Percentiles rank a stretch among this genome's conserved stretches.
phyloP scores from a whole-genome alignment of 2,113 vertebrate genomes.

The Trichechus manatus region DNA sequence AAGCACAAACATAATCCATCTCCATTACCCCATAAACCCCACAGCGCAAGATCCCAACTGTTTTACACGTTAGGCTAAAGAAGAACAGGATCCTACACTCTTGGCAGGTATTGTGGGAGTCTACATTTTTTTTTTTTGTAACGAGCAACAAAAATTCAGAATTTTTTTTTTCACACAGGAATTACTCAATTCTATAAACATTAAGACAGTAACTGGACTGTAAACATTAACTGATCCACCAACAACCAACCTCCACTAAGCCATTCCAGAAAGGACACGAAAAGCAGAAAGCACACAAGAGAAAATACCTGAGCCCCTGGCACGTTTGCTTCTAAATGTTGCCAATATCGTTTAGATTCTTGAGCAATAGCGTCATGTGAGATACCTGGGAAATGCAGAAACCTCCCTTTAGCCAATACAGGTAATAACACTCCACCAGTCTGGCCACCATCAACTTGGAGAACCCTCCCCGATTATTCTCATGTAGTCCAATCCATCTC shows the following conservation, averaged over 20 bases:
- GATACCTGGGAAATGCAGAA: conserved; percentile 89
- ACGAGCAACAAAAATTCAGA: conserved; percentile 48
- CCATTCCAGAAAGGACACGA: background rate
- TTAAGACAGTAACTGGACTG: background rate
- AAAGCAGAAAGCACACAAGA: background rate
- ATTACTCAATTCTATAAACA: background rate
- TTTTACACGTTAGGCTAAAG: background rate
- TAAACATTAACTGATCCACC: background rate
- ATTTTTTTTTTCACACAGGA: background rate
- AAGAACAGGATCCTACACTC: background rate
- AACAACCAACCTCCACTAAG: background rate
- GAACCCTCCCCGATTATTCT: background rate
- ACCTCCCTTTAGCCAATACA: background rate
- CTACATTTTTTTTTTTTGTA: background rate
- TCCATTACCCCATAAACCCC: background rate
- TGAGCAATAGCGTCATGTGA: conserved; percentile 94
- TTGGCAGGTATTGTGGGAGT: background rate
- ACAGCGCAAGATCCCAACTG: background rate
- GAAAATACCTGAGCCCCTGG: conserved; percentile 92
- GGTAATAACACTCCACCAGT: background rate
- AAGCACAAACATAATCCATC: background rate
- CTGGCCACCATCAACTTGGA: background rate
- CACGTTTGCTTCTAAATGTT: conserved; percentile 87
- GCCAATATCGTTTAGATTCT: conserved; percentile 95
- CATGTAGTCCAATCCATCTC: too few species aligned